These are phyloP conservation scores for Acrobasis consociella DNA, from an alignment of 2,888 invertebrate genomes.

Conservation along the genomic window DNA sequence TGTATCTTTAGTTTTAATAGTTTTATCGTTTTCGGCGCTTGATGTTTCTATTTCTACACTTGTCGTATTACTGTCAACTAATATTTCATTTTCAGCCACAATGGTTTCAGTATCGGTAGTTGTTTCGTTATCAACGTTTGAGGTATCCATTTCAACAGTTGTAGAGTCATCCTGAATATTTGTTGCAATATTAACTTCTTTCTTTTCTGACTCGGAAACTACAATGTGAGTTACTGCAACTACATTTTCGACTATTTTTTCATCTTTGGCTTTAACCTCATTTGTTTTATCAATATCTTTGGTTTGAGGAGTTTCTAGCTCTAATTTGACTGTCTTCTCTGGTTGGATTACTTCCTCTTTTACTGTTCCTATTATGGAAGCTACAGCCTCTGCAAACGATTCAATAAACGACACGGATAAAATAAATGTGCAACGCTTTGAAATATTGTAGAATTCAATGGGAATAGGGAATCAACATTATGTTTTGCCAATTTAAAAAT, in stretches of 20 bases:
- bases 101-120: background rate
- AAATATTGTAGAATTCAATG: background rate
- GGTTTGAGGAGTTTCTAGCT: constrained; percentile 7
- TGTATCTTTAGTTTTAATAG: background rate
- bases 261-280: background rate
- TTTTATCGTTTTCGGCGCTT: background rate
- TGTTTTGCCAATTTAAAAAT: too few species aligned
- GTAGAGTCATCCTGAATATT: background rate
- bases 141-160: background rate
- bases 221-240: background rate
- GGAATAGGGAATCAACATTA: background rate
- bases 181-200: background rate
- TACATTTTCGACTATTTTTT: background rate
- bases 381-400: constrained; percentile 61
- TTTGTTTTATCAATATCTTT: background rate
- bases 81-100: background rate
- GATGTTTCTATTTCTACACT: background rate
- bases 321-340: constrained; percentile 27
- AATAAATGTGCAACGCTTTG: background rate
- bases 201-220: background rate
- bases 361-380: constrained; percentile 64
- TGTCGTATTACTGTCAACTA: background rate
- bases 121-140: background rate
- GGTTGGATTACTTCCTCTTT: constrained; percentile 26
- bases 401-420: background rate